Evolutionary conservation across 2,888 invertebrate species (phyloP).

Genomic region (Schrankia costaestrigalis): DNA sequence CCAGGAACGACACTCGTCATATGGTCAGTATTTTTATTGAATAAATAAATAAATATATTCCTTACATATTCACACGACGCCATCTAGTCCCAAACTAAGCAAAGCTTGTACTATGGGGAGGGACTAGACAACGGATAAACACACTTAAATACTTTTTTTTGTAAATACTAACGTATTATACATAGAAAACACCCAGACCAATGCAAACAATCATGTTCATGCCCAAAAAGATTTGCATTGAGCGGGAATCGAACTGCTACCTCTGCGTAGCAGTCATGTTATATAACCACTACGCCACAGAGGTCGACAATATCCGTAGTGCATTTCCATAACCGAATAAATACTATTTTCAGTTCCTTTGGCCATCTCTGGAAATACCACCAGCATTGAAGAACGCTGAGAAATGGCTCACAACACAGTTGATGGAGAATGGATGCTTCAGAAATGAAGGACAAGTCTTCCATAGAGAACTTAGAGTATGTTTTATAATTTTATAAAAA

Average conservation of each 20-base stretch:
- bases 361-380: slow-evolving; percentile 46
- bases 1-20: too few relatives aligned
- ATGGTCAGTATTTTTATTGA: too few relatives aligned
- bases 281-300: background rate
- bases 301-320: background rate
- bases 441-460: slow-evolving; percentile 85
- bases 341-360: slow-evolving; percentile 40
- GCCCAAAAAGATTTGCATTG: too few relatives aligned
- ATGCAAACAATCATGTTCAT: background rate
- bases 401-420: slow-evolving; percentile 83
- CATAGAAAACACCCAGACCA: too few relatives aligned
- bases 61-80: too few relatives aligned
- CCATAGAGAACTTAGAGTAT: slow-evolving; percentile 80
- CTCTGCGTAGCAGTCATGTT: background rate
- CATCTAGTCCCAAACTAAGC: too few relatives aligned
- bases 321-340: background rate
- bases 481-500: background rate
- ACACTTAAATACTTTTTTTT: too few relatives aligned
- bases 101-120: too few relatives aligned
- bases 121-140: too few relatives aligned
- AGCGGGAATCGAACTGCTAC: too few relatives aligned
- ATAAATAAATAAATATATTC: too few relatives aligned
- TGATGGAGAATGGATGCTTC: slow-evolving; percentile 90
- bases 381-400: slow-evolving; percentile 52
- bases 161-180: too few relatives aligned